Evolutionary conservation across 2,888 invertebrate species (phyloP).

Genomic region (Thelaira solivaga): DNA sequence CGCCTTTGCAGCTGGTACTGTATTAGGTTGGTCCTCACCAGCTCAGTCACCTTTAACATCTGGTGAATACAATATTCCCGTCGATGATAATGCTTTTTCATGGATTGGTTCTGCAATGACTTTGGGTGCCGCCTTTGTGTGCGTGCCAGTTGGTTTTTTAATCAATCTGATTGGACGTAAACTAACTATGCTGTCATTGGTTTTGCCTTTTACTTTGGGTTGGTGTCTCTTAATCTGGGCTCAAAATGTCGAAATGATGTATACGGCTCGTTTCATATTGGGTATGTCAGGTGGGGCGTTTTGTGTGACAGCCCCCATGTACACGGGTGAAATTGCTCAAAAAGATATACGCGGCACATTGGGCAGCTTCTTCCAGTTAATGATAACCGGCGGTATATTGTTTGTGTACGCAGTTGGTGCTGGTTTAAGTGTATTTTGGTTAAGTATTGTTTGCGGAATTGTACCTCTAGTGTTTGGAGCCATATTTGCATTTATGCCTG

Average conservation of each 20-base stretch:
- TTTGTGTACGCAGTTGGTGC: conserved; percentile 83
- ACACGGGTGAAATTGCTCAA: conserved; percentile 91
- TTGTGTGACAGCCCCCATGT: conserved; percentile 90
- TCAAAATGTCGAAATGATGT: conserved; percentile 79
- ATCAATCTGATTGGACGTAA: conserved; percentile 87
- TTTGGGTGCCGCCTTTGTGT: conserved; percentile 85
- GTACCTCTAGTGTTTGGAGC: conserved; percentile 83
- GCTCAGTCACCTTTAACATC: conserved; percentile 75
- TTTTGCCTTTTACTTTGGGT: conserved; percentile 83
- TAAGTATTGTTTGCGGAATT: conserved; percentile 72
- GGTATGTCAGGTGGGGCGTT: conserved; percentile 82
- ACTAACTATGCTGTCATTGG: conserved; percentile 78
- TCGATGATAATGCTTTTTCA: conserved; percentile 79
- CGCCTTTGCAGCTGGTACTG: conserved; percentile 86
- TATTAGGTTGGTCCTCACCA: conserved; percentile 88
- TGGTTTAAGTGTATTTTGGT: conserved; percentile 69
- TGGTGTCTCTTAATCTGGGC: conserved; percentile 87
- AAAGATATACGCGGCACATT: conserved; percentile 89
- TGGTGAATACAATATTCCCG: conserved; percentile 76
- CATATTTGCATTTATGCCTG: conserved; percentile 90
- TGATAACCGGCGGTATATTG: conserved; percentile 90
- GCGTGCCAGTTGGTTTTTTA: conserved; percentile 84
- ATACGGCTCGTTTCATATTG: conserved; percentile 73
- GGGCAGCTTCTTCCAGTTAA: conserved; percentile 92
- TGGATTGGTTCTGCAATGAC: conserved; percentile 86